Evolutionary conservation across 2,888 invertebrate genomes (phyloP).

Genomic region (Calephelis perditalis): DNA sequence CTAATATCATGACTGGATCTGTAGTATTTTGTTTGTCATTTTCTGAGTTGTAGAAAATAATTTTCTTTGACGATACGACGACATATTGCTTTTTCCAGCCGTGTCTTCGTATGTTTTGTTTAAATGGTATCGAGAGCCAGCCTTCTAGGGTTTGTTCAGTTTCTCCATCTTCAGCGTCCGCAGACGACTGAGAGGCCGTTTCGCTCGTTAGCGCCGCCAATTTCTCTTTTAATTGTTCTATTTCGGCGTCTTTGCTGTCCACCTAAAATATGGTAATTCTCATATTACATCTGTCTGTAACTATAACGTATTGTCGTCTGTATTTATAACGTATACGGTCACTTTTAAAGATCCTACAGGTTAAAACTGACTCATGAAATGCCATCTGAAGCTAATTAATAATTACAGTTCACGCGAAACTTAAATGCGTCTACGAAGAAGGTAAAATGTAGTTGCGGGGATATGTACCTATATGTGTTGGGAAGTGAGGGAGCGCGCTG

Average conservation of each 20-base stretch:
- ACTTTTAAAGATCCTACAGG: too few relatives aligned
- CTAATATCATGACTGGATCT: constrained; percentile 95
- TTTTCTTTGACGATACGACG: constrained; percentile 96
- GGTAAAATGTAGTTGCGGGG: too few relatives aligned
- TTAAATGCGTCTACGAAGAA: too few relatives aligned
- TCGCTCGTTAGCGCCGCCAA: constrained; percentile 88
- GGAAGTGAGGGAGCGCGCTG: too few relatives aligned
- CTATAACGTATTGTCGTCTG: too few relatives aligned
- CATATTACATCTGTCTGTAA: too few relatives aligned
- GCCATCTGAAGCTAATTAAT: too few relatives aligned
- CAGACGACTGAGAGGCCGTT: constrained; percentile 94
- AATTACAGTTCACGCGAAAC: too few relatives aligned
- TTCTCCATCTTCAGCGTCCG: constrained; percentile 90
- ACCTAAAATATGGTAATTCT: constrained; percentile 56
- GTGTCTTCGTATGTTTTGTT: constrained; percentile 95
- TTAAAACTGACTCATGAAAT: too few relatives aligned
- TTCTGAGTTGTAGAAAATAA: constrained; percentile 97
- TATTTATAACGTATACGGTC: too few relatives aligned
- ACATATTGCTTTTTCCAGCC: constrained; percentile 99
- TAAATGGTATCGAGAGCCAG: constrained; percentile 96
- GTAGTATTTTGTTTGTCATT: constrained; percentile 95
- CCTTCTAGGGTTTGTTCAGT: constrained; percentile 93
- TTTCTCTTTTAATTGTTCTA: constrained; percentile 94
- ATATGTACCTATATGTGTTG: too few relatives aligned
- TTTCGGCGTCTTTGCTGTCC: constrained; percentile 97